Conservation (phyloP, 2,113 vertebrate genomes). For the Ceratotherium simum region DNA sequence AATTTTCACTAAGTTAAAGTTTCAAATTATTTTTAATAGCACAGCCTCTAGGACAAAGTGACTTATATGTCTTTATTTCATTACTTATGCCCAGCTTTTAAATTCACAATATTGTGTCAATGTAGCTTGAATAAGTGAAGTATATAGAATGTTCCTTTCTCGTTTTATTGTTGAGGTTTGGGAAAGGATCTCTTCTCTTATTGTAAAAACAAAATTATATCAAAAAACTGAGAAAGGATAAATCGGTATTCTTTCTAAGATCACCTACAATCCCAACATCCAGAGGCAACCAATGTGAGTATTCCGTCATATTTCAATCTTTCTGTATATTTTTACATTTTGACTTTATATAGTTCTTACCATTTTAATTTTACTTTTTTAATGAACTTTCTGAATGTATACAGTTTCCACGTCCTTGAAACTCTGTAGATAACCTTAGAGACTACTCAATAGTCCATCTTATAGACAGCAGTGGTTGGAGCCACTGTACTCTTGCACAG, state of each 20-base stretch:
- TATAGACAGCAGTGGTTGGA: accelerated
- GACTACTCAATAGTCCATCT: accelerated
- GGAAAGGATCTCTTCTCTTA: not conserved
- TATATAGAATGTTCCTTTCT: not conserved
- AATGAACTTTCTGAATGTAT: not conserved
- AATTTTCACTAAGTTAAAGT: not conserved
- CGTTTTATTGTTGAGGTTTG: not conserved
- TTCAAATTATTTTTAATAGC: not conserved
- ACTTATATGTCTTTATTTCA: not conserved
- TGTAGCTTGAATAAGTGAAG: not conserved
- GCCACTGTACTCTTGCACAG: accelerated
- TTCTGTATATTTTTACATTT: not conserved
- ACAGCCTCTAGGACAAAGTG: not conserved
- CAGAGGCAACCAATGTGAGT: not conserved
- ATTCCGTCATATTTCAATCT: not conserved
- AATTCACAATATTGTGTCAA: not conserved
- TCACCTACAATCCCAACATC: not conserved
- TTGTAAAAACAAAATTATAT: not conserved
- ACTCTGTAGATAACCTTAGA: not conserved
- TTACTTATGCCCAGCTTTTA: too few species aligned
- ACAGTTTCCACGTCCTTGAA: not conserved
- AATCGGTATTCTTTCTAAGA: not conserved
- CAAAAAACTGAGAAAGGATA: not conserved
- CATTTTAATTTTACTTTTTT: not conserved
- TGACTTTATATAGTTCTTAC: not conserved